Evolutionary conservation across 2,113 vertebrate genomes (phyloP).

Genomic region (Camelus bactrianus): DNA sequence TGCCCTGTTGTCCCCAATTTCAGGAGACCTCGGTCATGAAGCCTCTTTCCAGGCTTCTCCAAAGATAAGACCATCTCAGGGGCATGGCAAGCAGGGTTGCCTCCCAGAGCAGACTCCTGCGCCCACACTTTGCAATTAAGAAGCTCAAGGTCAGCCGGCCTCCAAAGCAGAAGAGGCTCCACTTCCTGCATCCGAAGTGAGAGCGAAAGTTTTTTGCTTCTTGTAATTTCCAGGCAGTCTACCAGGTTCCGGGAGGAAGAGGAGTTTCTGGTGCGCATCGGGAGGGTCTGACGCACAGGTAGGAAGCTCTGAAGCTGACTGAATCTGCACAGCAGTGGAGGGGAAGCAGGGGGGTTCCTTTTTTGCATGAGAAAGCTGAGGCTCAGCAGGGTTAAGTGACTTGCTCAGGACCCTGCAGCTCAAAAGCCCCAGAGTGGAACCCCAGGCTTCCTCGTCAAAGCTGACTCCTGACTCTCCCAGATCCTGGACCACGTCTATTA

Average conservation of each 20-base stretch:
- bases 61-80: background rate
- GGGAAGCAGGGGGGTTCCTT: background rate
- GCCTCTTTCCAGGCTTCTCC: background rate
- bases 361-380: background rate
- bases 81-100: background rate
- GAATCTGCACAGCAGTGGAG: fast-evolving
- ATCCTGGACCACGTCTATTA: too few relatives aligned
- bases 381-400: fast-evolving
- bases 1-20: fast-evolving
- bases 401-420: background rate
- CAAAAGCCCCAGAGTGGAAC: fast-evolving
- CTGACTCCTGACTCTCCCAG: background rate
- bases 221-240: background rate
- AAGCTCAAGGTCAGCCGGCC: background rate
- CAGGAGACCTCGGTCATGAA: background rate
- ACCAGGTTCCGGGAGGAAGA: background rate
- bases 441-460: background rate
- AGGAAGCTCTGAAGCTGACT: fast-evolving
- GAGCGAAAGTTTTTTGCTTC: background rate
- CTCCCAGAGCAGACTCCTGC: background rate
- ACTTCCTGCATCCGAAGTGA: background rate
- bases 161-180: background rate
- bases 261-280: fast-evolving
- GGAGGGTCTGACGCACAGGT: fast-evolving
- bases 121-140: too few relatives aligned